Evolutionary conservation across 2,888 invertebrate genomes (phyloP), one percentile per base, ranked within the genome.

Genomic region (Drosophila hamatofila): DNA sequence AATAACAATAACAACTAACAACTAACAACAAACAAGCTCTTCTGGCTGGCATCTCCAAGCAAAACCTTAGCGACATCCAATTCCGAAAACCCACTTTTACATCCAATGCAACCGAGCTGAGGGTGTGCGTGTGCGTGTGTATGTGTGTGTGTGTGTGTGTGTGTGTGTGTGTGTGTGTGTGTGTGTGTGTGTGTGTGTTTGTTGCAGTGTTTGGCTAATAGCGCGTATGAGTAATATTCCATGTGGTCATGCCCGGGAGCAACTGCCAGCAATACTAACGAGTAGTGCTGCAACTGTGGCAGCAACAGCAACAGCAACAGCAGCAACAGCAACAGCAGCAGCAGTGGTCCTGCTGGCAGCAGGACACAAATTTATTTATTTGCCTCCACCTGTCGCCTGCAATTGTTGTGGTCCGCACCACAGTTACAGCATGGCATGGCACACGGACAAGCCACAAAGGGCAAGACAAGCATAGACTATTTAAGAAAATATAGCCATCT

Each of bases 151-250:
- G 65, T 42, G 57, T 54, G 46, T 60, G 64, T 44, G 56, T 23
- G 59, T 54, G 39, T 67, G 57, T 33, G 42, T 51, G 14, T 46
- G n/a, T 21, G 18, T 55, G 37, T 11, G 46, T 41, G 49, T 23
- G 56, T 55, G 33, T 35, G 63, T 64, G 59, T 62, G 48, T 59
- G 65, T 42, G 57, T 54, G 46, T 60, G 64, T 44, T 59, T 23
- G 59, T 54, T 58, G 27, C 54, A 64, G 61, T 18, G 61, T 67
- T 55, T 59, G 63, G 69, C 79, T 80, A 79, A 79, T 80, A 80
- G 77, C 80, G 80, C 80, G 64, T 79, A 67, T 79, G 79, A 79
- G 79, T 79, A 79, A 79, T 79, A 79, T 73, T 70, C 66, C 70
- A 66, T 72, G 68, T 66, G 77, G 80, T 79, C 77, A 63, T 77